phyloP scores from a whole-genome alignment of 2,888 invertebrate genomes.

The Brenthis ino region DNA sequence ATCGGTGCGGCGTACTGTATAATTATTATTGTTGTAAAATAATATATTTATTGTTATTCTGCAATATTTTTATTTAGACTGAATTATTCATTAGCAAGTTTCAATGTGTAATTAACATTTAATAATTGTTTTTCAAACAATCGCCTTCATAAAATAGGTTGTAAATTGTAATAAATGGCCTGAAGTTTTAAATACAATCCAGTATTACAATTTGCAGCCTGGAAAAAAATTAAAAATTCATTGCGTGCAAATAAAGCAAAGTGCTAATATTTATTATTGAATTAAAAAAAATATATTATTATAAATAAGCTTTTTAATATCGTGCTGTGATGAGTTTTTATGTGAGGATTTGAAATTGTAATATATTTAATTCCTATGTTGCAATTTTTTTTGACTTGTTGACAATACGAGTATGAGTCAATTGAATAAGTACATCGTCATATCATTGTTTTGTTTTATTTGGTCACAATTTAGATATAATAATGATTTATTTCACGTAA shows the following conservation, averaged over 20 bases:
- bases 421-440: conserved; percentile 24
- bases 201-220: no score
- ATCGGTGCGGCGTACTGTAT: neutral
- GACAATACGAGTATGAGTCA: conserved; percentile 27
- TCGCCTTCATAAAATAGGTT: no score
- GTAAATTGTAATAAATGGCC: no score
- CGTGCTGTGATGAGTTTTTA: conserved; percentile 24
- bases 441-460: conserved; percentile 21
- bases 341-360: conserved; percentile 22
- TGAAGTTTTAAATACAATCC: no score
- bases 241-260: neutral
- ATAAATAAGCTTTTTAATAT: conserved; percentile 23
- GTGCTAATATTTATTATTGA: no score
- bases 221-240: neutral
- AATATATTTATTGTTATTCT: no score
- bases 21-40: no score
- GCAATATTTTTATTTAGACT: no score
- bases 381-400: conserved; percentile 16
- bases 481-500: conserved; percentile 1
- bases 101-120: no score
- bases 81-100: no score
- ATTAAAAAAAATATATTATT: conserved; percentile 1
- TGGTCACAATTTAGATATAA: conserved; percentile 15
- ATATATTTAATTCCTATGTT: conserved; percentile 16
- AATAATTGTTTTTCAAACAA: no score